phyloP scores from a whole-genome alignment of 2,888 invertebrate genomes.

The Nomada ruficornis region DNA sequence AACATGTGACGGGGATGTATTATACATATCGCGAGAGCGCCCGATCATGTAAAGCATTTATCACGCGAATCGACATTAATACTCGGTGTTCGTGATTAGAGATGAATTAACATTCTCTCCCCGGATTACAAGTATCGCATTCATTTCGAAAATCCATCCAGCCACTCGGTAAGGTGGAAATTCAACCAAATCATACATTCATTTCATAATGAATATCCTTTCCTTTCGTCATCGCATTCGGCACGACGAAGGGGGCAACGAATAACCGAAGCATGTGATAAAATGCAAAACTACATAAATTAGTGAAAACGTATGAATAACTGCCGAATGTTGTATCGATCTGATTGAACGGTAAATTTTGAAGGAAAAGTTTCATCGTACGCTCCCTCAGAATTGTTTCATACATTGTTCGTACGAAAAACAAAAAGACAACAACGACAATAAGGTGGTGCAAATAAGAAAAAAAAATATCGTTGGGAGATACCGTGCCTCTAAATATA shows the following conservation, averaged over 20 bases:
- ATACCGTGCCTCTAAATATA: conserved; percentile 58
- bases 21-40: neutral
- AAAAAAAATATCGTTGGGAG: neutral
- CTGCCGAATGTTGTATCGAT: no score
- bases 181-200: neutral
- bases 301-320: no score
- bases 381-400: neutral
- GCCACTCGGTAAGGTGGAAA: neutral
- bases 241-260: no score
- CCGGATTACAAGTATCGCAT: neutral
- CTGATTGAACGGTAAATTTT: no score
- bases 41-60: neutral
- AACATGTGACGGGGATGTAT: neutral
- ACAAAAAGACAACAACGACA: neutral
- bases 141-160: neutral
- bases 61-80: conserved; percentile 13
- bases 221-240: no score
- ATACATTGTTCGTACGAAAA: neutral
- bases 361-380: neutral
- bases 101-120: neutral
- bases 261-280: no score
- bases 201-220: no score
- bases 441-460: neutral
- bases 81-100: neutral
- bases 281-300: no score